Evolutionary conservation across 2,797 vertebrate genomes (phyloP).

Genomic region (Cossypha niveicapilla): DNA sequence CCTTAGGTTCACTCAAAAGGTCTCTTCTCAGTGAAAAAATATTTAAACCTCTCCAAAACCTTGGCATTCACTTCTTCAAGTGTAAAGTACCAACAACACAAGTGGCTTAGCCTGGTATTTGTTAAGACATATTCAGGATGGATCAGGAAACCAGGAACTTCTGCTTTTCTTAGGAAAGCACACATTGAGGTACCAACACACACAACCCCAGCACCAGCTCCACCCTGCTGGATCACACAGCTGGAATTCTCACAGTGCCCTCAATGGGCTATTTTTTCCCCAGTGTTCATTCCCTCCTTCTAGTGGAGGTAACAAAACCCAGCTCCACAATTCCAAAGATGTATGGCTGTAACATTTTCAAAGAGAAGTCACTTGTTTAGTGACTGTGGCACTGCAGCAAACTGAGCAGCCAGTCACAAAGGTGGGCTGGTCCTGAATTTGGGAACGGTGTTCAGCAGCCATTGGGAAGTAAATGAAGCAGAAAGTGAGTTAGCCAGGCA

Average conservation of each 20-base stretch:
- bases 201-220: not conserved
- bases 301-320: not conserved
- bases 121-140: not conserved
- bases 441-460: not conserved
- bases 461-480: constrained; percentile 47
- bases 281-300: not conserved
- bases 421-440: not conserved
- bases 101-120: not conserved
- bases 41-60: not conserved
- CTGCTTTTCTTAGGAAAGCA: not conserved
- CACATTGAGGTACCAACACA: not conserved
- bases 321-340: not conserved
- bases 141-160: not conserved
- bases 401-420: not conserved
- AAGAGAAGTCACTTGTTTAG: not conserved
- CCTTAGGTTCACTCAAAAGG: not conserved
- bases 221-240: not conserved
- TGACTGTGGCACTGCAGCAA: not conserved
- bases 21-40: not conserved
- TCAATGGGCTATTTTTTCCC: not conserved
- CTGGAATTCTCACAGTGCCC: not conserved
- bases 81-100: not conserved
- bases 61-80: not conserved
- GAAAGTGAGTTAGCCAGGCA: constrained; percentile 16
- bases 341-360: not conserved